These are phyloP conservation scores for Hyposmocoma kahamanoa DNA, from an alignment of 1,140 invertebrate species.

Conservation along the genomic window DNA sequence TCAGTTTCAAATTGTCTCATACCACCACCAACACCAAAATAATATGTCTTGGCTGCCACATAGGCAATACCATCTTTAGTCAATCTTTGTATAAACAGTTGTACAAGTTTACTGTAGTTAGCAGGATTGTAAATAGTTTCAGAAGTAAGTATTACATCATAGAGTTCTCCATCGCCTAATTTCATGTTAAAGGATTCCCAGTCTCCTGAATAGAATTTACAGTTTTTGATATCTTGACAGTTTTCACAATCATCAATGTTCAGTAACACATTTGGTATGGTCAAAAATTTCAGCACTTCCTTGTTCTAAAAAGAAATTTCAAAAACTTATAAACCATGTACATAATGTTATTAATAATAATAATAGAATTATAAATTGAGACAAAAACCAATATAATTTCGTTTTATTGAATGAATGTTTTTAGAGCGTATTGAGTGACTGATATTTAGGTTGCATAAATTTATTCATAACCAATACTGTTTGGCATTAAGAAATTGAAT, in stretches of 20 bases:
- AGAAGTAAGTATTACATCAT: conserved; percentile 89
- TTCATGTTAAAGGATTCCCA: conserved; percentile 80
- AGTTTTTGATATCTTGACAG: conserved; percentile 68
- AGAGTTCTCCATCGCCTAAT: conserved; percentile 73
- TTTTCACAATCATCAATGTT: conserved; percentile 76
- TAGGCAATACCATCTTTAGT: conserved; percentile 78
- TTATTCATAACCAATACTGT: no score
- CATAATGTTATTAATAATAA: no score
- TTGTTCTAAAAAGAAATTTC: conserved; percentile 78
- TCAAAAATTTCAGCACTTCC: conserved; percentile 82
- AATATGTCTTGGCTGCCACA: conserved; percentile 89
- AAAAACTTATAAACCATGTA: neutral
- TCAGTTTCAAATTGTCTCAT: conserved; percentile 81
- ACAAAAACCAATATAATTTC: no score
- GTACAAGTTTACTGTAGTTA: conserved; percentile 84
- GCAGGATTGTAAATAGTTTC: conserved; percentile 93
- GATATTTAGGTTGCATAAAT: no score
- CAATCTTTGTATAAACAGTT: conserved; percentile 80
- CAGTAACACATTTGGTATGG: conserved; percentile 85
- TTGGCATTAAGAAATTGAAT: no score
- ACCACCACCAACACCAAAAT: conserved; percentile 93
- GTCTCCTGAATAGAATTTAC: conserved; percentile 86
- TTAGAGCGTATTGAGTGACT: no score
- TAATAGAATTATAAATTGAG: no score
- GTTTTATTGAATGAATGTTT: no score